A percentile compares a stretch with the other conserved stretches of the same genome.
Conservation (phyloP, 1,140 invertebrate species). For the Drosophila bocqueti region DNA sequence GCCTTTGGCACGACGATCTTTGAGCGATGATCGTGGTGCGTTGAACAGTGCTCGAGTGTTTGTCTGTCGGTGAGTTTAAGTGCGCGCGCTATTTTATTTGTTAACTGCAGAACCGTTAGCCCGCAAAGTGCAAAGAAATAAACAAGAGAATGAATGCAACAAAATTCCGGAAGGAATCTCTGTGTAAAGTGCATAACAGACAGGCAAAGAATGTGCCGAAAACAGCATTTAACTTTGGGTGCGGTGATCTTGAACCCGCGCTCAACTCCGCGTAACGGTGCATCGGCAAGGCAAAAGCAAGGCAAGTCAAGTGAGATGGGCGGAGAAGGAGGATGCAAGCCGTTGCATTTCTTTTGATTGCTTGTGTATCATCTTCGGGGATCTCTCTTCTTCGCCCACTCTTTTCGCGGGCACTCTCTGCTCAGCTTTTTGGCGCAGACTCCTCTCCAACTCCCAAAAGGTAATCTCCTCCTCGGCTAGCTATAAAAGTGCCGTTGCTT, state of each 20-base stretch:
- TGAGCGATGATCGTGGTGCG: slow-evolving; percentile 41
- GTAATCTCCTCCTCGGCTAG: slow-evolving; percentile 68
- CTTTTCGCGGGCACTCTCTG: slow-evolving; percentile 50
- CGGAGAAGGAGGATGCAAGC: slow-evolving; percentile 34
- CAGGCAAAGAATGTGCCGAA: slow-evolving; percentile 65
- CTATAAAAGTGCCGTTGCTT: slow-evolving; percentile 82
- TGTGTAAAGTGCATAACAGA: slow-evolving; percentile 69
- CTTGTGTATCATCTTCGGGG: slow-evolving; percentile 80
- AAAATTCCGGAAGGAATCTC: slow-evolving; percentile 51
- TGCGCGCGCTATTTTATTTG: slow-evolving; percentile 62
- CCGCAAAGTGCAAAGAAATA: slow-evolving; percentile 32
- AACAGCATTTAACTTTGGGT: slow-evolving; percentile 71
- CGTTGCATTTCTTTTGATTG: slow-evolving; percentile 82
- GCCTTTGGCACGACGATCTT: slow-evolving; percentile 33
- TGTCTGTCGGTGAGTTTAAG: slow-evolving; percentile 43
- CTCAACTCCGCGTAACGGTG: slow-evolving; percentile 69
- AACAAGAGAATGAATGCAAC: slow-evolving; percentile 24
- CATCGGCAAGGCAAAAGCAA: slow-evolving; percentile 66
- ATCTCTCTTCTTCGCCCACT: slow-evolving; percentile 63
- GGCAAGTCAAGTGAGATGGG: slow-evolving; percentile 30
- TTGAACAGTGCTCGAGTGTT: slow-evolving; percentile 47
- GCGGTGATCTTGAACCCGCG: slow-evolving; percentile 77
- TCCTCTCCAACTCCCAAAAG: slow-evolving; percentile 62
- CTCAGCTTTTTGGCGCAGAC: slow-evolving; percentile 48
- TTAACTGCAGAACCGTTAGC: slow-evolving; percentile 67